Percentiles rank a stretch among this genome's conserved stretches.
Evolutionary conservation across 2,888 invertebrate species (phyloP).

Genomic region (Tiliacea aurago): DNA sequence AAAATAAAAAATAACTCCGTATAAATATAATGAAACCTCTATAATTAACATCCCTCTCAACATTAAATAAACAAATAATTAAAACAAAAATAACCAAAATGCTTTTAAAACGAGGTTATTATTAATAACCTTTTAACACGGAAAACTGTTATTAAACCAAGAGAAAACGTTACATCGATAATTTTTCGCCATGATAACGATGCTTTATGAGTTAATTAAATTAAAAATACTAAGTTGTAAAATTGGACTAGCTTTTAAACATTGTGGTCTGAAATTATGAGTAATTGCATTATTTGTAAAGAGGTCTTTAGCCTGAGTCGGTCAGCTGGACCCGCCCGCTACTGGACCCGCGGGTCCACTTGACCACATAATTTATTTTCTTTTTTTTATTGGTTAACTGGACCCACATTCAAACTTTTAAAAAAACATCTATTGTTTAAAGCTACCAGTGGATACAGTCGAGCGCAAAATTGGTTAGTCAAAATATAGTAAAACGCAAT

Average conservation of each 20-base stretch:
- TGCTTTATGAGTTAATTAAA: conserved; percentile 43
- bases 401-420: too few relatives aligned
- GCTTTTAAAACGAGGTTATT: conserved; percentile 56
- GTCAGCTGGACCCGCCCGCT: too few relatives aligned
- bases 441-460: too few relatives aligned
- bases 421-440: too few relatives aligned
- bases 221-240: conserved; percentile 20
- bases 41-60: conserved; percentile 19
- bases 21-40: not conserved
- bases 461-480: too few relatives aligned
- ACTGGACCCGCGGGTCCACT: too few relatives aligned
- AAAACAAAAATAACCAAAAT: conserved; percentile 43
- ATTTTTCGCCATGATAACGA: conserved; percentile 45
- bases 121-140: conserved; percentile 63
- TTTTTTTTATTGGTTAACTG: too few relatives aligned
- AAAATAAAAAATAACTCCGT: not conserved
- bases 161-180: conserved; percentile 56
- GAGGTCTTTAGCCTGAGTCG: not conserved
- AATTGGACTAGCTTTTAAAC: not conserved
- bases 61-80: conserved; percentile 49
- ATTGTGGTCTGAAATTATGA: not conserved
- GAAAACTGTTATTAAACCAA: conserved; percentile 59
- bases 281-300: not conserved
- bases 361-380: too few relatives aligned
- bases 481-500: too few relatives aligned